Percentiles rank a stretch among this genome's conserved stretches.
These are phyloP conservation scores for Zenarchopterus dispar DNA, from an alignment of 2,797 vertebrate species.

Conservation along the genomic window DNA sequence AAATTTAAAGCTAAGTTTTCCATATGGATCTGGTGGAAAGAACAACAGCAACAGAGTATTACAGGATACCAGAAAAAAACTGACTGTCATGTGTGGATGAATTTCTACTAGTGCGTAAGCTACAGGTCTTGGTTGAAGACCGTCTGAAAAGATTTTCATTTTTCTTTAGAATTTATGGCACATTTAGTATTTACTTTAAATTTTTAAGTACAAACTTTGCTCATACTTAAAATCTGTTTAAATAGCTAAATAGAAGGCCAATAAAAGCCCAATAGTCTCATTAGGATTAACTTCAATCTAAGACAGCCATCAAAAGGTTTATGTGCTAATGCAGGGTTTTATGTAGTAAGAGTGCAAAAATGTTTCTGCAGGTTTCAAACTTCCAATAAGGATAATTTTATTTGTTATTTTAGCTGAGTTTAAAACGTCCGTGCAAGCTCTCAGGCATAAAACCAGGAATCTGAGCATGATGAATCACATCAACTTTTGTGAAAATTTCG, in stretches of 20 bases:
- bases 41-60: not conserved
- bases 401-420: constrained; percentile 5
- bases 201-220: too few species aligned
- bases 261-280: too few species aligned
- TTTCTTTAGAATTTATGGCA: not conserved
- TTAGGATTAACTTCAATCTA: not conserved
- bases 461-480: constrained; percentile 2
- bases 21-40: constrained; percentile 6
- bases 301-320: not conserved
- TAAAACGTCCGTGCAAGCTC: constrained; percentile 2
- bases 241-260: not conserved
- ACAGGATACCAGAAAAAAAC: not conserved
- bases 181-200: too few species aligned
- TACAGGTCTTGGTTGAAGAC: too few species aligned
- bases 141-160: not conserved
- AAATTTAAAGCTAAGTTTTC: constrained; percentile 17
- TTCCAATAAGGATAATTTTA: not conserved
- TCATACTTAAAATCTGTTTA: not conserved
- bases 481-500: not conserved
- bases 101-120: not conserved
- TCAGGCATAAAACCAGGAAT: constrained; percentile 8
- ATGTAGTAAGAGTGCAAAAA: not conserved
- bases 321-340: not conserved
- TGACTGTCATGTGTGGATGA: not conserved
- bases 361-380: not conserved